Evolutionary conservation across 2,888 invertebrate genomes (phyloP).

Genomic region (Andrena camellia): DNA sequence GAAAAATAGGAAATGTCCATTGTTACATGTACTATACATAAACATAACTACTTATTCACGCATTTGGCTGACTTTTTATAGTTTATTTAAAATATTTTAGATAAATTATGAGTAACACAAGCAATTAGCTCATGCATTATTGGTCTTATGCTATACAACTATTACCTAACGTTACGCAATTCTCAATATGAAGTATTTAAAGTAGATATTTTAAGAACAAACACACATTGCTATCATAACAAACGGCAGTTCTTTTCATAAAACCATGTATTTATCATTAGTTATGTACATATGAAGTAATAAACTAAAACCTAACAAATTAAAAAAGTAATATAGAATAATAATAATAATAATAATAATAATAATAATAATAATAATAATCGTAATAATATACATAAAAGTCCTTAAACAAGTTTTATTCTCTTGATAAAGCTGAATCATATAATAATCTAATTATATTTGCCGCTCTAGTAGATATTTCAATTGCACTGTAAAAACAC

Average conservation of each 20-base stretch:
- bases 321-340: constrained; percentile 52
- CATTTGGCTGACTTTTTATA: constrained; percentile 50
- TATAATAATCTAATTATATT: constrained; percentile 50
- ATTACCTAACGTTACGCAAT: constrained; percentile 46
- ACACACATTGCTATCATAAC: constrained; percentile 55
- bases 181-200: constrained; percentile 46
- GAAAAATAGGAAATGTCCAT: constrained; percentile 59
- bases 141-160: constrained; percentile 49
- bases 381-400: constrained; percentile 61
- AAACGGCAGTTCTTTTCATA: constrained; percentile 62
- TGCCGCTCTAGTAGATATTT: constrained; percentile 40
- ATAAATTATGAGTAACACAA: constrained; percentile 55
- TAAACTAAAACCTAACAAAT: constrained; percentile 62
- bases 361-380: constrained; percentile 51
- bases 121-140: constrained; percentile 49
- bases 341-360: constrained; percentile 59
- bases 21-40: constrained; percentile 52
- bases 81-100: constrained; percentile 53
- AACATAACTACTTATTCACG: constrained; percentile 56
- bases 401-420: constrained; percentile 45
- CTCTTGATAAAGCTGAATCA: constrained; percentile 46
- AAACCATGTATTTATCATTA: constrained; percentile 66
- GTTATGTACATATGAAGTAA: constrained; percentile 66
- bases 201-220: constrained; percentile 54
- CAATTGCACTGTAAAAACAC: constrained; percentile 58